Conservation (phyloP, 2,113 vertebrate species). For the Zosterops lateralis region DNA sequence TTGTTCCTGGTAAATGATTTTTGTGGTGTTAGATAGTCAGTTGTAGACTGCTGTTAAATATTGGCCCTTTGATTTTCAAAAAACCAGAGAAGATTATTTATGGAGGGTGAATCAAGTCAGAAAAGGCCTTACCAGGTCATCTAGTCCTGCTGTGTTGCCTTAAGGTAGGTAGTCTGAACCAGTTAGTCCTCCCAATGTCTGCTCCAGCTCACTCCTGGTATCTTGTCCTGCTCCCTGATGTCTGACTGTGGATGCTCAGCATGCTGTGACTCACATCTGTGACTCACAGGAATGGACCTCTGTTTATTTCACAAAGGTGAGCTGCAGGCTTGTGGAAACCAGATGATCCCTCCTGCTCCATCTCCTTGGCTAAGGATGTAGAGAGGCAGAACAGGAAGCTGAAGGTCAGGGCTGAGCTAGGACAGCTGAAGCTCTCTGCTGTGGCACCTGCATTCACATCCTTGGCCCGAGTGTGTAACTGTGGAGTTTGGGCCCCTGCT, state of each 20-base stretch:
- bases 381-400: background rate
- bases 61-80: background rate
- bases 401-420: background rate
- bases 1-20: background rate
- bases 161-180: background rate
- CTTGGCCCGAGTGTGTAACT: background rate
- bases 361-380: background rate
- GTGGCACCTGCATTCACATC: background rate
- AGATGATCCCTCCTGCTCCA: background rate
- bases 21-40: background rate
- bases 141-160: background rate
- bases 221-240: background rate
- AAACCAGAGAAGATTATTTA: background rate
- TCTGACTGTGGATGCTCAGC: background rate
- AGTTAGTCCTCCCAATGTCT: background rate
- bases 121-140: background rate
- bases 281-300: background rate
- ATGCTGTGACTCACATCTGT: background rate
- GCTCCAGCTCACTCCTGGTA: background rate
- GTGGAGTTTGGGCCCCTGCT: background rate
- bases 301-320: background rate
- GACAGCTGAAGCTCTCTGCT: background rate
- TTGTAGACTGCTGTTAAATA: background rate
- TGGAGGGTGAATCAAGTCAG: background rate
- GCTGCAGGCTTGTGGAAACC: background rate